Conservation (phyloP, 2,888 invertebrate species). For the Drosophila rubida region DNA sequence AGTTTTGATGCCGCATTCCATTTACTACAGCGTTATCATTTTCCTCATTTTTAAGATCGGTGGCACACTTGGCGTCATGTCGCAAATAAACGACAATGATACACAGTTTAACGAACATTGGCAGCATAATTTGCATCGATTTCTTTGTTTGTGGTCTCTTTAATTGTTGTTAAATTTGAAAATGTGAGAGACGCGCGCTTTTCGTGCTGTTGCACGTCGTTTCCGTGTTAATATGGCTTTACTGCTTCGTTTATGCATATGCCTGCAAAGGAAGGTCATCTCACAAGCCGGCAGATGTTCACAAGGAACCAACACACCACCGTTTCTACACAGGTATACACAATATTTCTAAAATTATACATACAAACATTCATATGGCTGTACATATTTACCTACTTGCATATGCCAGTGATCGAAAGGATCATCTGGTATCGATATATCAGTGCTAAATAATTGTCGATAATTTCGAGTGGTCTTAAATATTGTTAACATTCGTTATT, state of each 20-base stretch:
- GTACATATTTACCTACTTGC: constrained; percentile 5
- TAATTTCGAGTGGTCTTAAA: not conserved
- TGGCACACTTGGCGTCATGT: constrained; percentile 13
- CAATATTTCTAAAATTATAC: constrained; percentile 26
- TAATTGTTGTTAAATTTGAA: not conserved
- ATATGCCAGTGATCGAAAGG: constrained; percentile 27
- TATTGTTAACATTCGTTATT: not conserved
- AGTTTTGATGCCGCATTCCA: constrained; percentile 75
- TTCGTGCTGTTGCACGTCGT: constrained; percentile 24
- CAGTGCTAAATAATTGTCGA: not conserved
- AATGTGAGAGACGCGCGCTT: constrained; percentile 21
- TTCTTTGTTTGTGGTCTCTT: not conserved
- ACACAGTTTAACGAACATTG: constrained; percentile 17
- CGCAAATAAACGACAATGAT: constrained; percentile 22
- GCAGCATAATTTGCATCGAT: constrained; percentile 31
- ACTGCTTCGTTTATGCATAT: constrained; percentile 27
- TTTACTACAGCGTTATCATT: constrained; percentile 5
- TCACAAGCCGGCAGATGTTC: constrained; percentile 60
- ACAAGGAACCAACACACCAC: constrained; percentile 51
- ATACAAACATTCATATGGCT: constrained; percentile 2
- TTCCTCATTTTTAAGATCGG: constrained; percentile 15
- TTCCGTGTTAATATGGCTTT: constrained; percentile 52
- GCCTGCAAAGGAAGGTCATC: constrained; percentile 48
- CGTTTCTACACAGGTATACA: constrained; percentile 55
- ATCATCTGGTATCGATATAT: constrained; percentile 33